Percentiles rank a stretch among this genome's conserved stretches.
phyloP scores from a whole-genome alignment of 2,888 invertebrate species.

The Zygaena filipendulae region DNA sequence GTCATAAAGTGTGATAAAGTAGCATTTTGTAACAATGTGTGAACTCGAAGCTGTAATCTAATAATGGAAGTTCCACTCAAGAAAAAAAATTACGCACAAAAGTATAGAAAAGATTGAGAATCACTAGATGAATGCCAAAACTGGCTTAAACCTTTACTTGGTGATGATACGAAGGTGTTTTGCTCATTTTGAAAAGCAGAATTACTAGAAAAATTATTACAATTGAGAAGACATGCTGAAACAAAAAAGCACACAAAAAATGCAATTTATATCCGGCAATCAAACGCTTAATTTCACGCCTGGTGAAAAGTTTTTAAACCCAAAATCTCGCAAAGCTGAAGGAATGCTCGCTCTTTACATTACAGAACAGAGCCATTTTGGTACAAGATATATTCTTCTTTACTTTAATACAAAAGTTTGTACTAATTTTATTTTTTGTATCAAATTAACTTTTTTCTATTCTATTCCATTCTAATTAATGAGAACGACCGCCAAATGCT shows the following conservation, averaged over 20 bases:
- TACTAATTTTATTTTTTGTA: too few relatives aligned
- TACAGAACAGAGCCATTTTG: not conserved
- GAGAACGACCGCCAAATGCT: too few relatives aligned
- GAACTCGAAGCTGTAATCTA: not conserved
- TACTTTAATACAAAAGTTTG: too few relatives aligned
- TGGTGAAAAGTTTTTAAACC: not conserved
- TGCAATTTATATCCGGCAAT: not conserved
- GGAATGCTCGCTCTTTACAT: not conserved
- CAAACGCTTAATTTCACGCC: not conserved
- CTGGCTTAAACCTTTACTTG: not conserved
- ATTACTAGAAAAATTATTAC: not conserved
- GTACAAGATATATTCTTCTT: too few relatives aligned
- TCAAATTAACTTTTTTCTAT: too few relatives aligned
- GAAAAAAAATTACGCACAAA: slow-evolving; percentile 4
- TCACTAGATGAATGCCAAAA: not conserved
- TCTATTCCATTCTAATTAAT: too few relatives aligned
- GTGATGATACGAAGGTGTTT: not conserved
- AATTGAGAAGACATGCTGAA: not conserved
- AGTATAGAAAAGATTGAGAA: slow-evolving; percentile 4
- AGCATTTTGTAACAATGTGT: not conserved
- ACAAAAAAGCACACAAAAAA: not conserved
- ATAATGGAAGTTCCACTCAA: slow-evolving; percentile 2
- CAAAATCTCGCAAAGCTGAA: not conserved
- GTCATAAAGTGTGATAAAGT: not conserved
- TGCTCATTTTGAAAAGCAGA: not conserved